A percentile compares a stretch with the other conserved stretches of the same genome.
Conservation (phyloP, 2,797 vertebrate species). For the Sus cebifrons region DNA sequence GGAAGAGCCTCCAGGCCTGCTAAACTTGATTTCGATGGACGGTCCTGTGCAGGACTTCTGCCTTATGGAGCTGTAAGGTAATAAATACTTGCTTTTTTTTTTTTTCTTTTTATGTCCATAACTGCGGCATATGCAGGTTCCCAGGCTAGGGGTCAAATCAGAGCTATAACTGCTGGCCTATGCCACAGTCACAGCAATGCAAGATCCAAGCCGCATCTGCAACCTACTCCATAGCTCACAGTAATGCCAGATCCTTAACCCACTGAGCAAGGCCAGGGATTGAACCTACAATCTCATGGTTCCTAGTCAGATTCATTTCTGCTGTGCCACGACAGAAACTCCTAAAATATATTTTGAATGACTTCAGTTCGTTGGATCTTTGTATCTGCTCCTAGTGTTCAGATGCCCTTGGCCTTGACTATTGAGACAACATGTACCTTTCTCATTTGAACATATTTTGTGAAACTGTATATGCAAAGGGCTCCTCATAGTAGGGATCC, state of each 20-base stretch:
- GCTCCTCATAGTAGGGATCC: background rate
- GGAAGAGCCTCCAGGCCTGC: background rate
- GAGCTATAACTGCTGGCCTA: too few relatives aligned
- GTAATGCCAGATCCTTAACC: too few relatives aligned
- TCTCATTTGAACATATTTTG: conserved; percentile 18
- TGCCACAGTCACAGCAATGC: too few relatives aligned
- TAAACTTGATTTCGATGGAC: background rate
- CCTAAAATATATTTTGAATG: background rate
- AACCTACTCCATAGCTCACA: too few relatives aligned
- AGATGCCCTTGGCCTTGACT: background rate
- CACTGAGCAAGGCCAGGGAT: too few relatives aligned
- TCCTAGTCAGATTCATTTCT: too few relatives aligned
- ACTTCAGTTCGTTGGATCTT: background rate
- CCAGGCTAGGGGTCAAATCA: too few relatives aligned
- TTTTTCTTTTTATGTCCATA: too few relatives aligned
- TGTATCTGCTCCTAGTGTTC: background rate
- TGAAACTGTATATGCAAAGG: conserved; percentile 10
- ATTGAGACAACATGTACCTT: background rate
- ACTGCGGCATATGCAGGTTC: too few relatives aligned
- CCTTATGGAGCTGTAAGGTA: background rate
- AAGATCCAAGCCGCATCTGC: too few relatives aligned
- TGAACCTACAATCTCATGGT: too few relatives aligned
- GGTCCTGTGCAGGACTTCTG: background rate
- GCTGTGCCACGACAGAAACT: too few relatives aligned
- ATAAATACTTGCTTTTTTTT: background rate